Evolutionary conservation across 2,113 vertebrate species (phyloP).

Genomic region (Sinocyclocheilus rhinocerous): DNA sequence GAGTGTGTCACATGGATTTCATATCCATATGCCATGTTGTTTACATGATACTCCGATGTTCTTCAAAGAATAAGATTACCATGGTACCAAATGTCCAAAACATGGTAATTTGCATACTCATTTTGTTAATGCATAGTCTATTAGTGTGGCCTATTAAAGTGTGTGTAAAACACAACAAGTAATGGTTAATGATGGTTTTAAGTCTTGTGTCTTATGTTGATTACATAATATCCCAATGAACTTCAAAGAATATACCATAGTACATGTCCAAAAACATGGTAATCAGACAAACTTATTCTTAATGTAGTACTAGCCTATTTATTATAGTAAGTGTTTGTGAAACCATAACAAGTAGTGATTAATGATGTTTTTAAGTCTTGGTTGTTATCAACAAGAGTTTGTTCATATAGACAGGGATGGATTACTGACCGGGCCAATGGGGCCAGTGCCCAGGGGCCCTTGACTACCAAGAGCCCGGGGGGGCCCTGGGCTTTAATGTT

Average conservation of each 20-base stretch:
- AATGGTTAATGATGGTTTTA: neutral
- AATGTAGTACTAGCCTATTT: neutral
- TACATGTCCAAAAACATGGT: neutral
- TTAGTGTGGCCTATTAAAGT: neutral
- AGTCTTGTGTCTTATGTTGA: too few relatives aligned
- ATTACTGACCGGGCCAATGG: too few relatives aligned
- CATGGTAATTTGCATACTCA: neutral
- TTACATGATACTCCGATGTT: neutral
- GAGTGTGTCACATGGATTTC: neutral
- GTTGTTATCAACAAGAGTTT: neutral
- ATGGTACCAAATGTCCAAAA: neutral
- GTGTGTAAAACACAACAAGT: neutral
- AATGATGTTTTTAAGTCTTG: neutral
- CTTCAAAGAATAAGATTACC: neutral
- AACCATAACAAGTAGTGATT: neutral
- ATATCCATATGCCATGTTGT: neutral
- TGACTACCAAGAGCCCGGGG: too few relatives aligned
- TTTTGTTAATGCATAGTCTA: neutral
- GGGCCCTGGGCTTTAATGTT: too few relatives aligned
- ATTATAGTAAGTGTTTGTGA: neutral
- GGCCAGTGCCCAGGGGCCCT: too few relatives aligned
- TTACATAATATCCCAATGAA: neutral
- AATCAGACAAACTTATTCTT: neutral
- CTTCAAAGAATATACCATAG: neutral
- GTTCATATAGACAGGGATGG: too few relatives aligned